Conservation (phyloP, 2,113 vertebrate genomes). For the Pangasianodon hypophthalmus region DNA sequence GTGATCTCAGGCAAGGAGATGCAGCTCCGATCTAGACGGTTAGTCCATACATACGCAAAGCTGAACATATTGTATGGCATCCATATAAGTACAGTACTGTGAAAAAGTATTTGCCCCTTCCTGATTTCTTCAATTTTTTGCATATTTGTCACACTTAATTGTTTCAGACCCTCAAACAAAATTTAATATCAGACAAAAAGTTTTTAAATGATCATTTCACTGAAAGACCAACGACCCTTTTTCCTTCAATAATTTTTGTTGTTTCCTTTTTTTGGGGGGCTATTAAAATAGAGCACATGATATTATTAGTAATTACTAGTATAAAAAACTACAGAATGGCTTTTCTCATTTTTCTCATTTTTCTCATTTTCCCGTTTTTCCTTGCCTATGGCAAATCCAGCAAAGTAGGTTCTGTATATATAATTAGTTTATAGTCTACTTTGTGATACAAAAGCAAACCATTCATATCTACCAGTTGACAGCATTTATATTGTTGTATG, state of each 20-base stretch:
- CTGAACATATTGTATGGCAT: conserved; percentile 1
- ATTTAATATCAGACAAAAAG: neutral
- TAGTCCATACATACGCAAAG: conserved; percentile 58
- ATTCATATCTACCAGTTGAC: neutral
- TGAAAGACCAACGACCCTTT: neutral
- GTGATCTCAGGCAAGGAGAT: conserved; percentile 93
- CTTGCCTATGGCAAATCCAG: neutral
- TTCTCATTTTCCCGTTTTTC: neutral
- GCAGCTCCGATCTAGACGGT: conserved; percentile 94
- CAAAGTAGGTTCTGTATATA: neutral
- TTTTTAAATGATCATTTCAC: neutral
- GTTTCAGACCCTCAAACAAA: neutral
- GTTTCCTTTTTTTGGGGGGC: too few species aligned
- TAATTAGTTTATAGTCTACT: neutral
- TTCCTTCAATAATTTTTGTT: too few species aligned
- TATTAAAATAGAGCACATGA: neutral
- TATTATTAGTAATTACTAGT: neutral
- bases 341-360: neutral
- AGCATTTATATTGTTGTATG: neutral
- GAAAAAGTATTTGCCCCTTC: neutral
- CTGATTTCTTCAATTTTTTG: neutral
- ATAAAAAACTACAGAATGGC: neutral
- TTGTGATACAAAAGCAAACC: neutral
- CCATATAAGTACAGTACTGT: neutral
- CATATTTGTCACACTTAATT: neutral